Evolutionary conservation across 2,888 invertebrate genomes (phyloP).

Genomic region (Athalia circularis): DNA sequence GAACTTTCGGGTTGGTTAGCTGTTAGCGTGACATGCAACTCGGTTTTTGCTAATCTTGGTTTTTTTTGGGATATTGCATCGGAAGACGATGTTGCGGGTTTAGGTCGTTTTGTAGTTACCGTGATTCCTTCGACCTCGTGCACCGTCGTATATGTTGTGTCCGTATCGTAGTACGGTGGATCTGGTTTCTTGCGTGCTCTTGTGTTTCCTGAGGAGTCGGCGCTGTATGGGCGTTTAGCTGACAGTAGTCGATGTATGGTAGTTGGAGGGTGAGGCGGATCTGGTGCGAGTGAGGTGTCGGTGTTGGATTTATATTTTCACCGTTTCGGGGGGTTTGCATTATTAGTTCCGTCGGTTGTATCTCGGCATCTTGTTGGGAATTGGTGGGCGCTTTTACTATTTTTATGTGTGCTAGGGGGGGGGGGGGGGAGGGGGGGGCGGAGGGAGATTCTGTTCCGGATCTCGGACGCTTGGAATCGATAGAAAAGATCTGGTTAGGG

Average conservation of each 20-base stretch:
- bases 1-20: background rate
- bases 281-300: too few species aligned
- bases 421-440: background rate
- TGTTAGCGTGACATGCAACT: background rate
- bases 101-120: too few species aligned
- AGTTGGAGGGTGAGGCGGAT: too few species aligned
- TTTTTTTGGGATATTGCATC: too few species aligned
- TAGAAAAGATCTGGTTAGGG: conserved; percentile 46
- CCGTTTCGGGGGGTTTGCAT: background rate
- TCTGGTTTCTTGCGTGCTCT: too few species aligned
- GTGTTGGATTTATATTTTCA: background rate
- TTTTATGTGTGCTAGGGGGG: conserved; percentile 19
- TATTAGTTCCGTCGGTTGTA: background rate
- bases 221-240: too few species aligned
- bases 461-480: background rate
- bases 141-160: too few species aligned
- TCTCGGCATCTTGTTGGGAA: background rate
- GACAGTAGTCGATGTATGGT: too few species aligned
- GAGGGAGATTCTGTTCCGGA: conserved; percentile 30
- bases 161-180: too few species aligned
- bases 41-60: background rate
- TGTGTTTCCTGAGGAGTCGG: too few species aligned
- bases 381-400: conserved; percentile 19
- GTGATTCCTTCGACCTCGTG: too few species aligned
- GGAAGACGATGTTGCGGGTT: too few species aligned